Percentiles rank a stretch among this genome's conserved stretches.
phyloP scores from a whole-genome alignment of 2,888 invertebrate genomes.

The Drosophila affinis region DNA sequence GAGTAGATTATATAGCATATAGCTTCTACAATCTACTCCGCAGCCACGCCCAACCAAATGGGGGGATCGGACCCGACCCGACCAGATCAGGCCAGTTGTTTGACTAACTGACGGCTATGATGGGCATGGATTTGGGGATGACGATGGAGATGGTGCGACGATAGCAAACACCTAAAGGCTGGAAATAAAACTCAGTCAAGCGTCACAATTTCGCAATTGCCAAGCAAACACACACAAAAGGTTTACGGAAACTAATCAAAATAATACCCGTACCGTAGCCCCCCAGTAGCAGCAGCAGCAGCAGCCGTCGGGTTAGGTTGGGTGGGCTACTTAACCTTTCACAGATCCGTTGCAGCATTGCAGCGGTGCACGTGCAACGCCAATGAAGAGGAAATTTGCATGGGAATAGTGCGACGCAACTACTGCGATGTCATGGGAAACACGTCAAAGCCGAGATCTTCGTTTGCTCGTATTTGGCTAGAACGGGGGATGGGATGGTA shows the following conservation, averaged over 20 bases:
- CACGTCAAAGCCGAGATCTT: conserved; percentile 5
- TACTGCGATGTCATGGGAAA: conserved; percentile 8
- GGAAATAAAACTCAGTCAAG: conserved; percentile 69
- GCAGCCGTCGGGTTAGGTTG: conserved; percentile 22
- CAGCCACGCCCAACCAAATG: conserved; percentile 1
- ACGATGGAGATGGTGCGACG: conserved; percentile 21
- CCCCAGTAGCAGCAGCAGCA: neutral
- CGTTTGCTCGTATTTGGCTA: conserved; percentile 7
- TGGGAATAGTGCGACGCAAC: neutral
- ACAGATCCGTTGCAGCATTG: conserved; percentile 8
- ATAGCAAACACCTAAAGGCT: conserved; percentile 55
- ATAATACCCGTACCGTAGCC: conserved; percentile 10
- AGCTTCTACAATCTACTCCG: neutral
- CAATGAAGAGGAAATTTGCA: neutral
- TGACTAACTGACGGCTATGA: conserved; percentile 17
- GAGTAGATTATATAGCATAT: conserved; percentile 46
- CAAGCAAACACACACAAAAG: conserved; percentile 62
- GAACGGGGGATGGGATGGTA: neutral
- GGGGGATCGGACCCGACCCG: conserved; percentile 25
- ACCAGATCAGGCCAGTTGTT: conserved; percentile 40
- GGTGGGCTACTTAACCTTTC: conserved; percentile 36
- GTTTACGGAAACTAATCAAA: conserved; percentile 40
- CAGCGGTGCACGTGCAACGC: conserved; percentile 3
- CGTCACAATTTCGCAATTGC: conserved; percentile 76
- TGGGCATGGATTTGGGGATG: conserved; percentile 14